Base-by-base conservation (phyloP, 2,797 vertebrate genomes). In the Pteronotus mesoamericanus region DNA sequence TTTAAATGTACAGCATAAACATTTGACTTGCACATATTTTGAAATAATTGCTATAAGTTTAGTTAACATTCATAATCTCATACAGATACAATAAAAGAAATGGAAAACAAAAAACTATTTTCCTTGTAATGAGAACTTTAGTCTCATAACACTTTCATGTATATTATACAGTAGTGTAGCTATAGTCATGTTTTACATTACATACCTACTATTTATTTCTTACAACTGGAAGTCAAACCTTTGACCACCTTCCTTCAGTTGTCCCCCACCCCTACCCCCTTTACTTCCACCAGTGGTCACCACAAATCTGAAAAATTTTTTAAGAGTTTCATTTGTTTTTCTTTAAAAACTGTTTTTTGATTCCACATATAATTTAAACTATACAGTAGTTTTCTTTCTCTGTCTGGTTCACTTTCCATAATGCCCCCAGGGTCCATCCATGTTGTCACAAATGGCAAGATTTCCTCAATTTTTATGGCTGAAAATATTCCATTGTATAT, bases 231-330 rank as follows among this genome's bases (percentile, higher is more conserved):
- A 48, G 32, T 48, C 59, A 61, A 32, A 19, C 59, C 66, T 48
- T 46, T 83, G 75, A 64, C 32, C 5, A 18, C 32, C 32, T 84
- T 84, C 42, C 32, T 48, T 9, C 21, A 66, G 34, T 83, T 37
- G 6, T 4, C 8, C 24, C 3, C 26, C 7, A 21, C 34, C 10
- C 18, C 6, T n/a, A 2, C 15, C 9, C 21, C 1, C 1, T 26
- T 26, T 0, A 24, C 9, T 26, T 55, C 16, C 57, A 6, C 29
- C 80, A 46, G 12, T 24, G 39, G 19, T 46, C 44, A 66, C 29
- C 59, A 66, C 22, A 48, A 48, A 84, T 48, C 59, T 51, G 42
- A 48, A 11, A 44, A 37, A 80, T 66, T 84, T 59, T 59, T 46
- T 68, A 48, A 84, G 59, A 4, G 15, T 37, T 66, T 66, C 46